These are phyloP conservation scores for Tipula unca DNA, from an alignment of 2,888 invertebrate species.

Conservation along the genomic window DNA sequence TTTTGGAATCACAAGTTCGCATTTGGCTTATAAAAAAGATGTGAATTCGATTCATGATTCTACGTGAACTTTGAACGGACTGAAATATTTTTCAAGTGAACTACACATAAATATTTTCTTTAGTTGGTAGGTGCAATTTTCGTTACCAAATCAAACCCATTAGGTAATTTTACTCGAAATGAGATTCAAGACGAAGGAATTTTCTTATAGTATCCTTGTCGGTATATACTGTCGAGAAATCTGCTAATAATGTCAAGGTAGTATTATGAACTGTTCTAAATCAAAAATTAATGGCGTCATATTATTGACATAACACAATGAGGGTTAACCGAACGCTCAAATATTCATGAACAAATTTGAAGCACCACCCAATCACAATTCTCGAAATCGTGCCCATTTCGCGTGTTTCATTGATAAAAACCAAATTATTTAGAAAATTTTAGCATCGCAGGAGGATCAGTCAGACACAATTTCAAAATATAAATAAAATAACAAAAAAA, in stretches of 20 bases:
- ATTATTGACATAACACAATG: not conserved
- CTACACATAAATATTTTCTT: too few relatives aligned
- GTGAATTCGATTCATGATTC: too few relatives aligned
- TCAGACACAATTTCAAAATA: not conserved
- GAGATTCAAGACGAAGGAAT: too few relatives aligned
- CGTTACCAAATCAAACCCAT: too few relatives aligned
- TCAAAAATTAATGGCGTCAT: not conserved
- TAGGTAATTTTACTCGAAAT: too few relatives aligned
- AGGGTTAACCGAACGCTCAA: not conserved
- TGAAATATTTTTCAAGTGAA: too few relatives aligned
- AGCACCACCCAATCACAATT: not conserved
- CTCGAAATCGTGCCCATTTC: not conserved
- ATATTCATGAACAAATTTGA: not conserved
- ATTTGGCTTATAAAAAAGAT: too few relatives aligned
- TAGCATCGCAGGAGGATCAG: not conserved
- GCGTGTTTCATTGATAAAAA: not conserved
- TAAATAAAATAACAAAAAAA: not conserved
- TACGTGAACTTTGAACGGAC: too few relatives aligned
- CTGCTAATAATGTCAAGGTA: not conserved
- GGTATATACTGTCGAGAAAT: not conserved
- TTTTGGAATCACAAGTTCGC: too few relatives aligned
- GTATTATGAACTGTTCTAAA: not conserved
- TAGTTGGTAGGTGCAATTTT: too few relatives aligned
- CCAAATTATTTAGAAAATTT: not conserved
- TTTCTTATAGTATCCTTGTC: too few relatives aligned